Base-by-base conservation (phyloP, 64 coral and sea anemone species). In the Pachyseris speciosa region DNA sequence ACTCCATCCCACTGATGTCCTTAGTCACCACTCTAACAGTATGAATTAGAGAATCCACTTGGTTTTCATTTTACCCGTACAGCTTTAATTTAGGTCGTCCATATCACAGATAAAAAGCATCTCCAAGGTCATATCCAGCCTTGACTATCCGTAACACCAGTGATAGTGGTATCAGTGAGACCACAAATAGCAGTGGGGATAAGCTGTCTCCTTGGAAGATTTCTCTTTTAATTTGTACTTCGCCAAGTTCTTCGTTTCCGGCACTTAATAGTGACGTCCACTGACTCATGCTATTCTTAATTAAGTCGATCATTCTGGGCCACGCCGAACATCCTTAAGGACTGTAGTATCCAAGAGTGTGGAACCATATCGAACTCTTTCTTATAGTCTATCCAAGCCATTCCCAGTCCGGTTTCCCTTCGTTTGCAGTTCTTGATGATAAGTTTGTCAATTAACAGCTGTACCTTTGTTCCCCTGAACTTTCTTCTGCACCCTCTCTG, bases 401-500 rank as follows among this genome's bases (percentile, higher is more conserved):
- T 58, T 58, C 17, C 53, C 12, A 58, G 53, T 58, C 53, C 53
- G 2, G 53, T 7, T 22, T 58, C 16, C 53, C 53, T 58, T 22
- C 17, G 10, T 70, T 70, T 70, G 28, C 28, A 70, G 7, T 70
- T 39, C 28, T 39, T 64, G 11, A 84, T 27, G 31, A 84, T 58
- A 4, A 66, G 52, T 84, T 84, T 65, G 37, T 84, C 80, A 22
- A 65, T 33, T 17, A 38, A 64, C 52, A 66, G 37, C 33, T 84
- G 58, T 17, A 65, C 58, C 58, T 24, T 84, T 39, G 80, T 63
- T 55, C 60, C 80, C 60, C 63, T 57, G 3, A 2, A 63, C 2
- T 84, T 25, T 42, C 63, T 84, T 58, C 80, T 84, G n/a, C 58
- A 66, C 34, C 34, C 57, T 64, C 64, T 84, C 57, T 84, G 30